Conservation (phyloP, 1,140 invertebrate genomes). For the Listronotus bonariensis region DNA sequence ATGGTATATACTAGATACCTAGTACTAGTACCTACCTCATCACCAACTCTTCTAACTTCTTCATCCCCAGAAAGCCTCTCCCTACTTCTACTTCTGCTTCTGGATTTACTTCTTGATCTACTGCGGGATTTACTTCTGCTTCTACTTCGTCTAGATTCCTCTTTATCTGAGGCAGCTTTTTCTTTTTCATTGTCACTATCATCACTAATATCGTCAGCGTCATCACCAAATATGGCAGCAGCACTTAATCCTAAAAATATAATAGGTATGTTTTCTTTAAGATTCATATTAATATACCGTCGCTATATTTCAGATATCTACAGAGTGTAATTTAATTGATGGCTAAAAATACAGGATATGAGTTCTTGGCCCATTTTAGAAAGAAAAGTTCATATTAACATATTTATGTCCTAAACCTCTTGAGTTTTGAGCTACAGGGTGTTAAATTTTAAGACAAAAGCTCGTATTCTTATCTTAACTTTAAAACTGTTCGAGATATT, state of each 20-base stretch:
- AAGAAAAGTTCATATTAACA: no score
- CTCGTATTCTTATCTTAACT: no score
- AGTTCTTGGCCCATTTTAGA: no score
- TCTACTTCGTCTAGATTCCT: slow-evolving; percentile 54
- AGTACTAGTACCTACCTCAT: slow-evolving; percentile 26
- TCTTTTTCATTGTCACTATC: slow-evolving; percentile 74
- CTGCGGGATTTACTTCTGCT: slow-evolving; percentile 46
- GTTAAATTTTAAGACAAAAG: no score
- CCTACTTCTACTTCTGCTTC: slow-evolving; percentile 46
- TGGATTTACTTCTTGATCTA: slow-evolving; percentile 53
- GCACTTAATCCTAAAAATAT: slow-evolving; percentile 60
- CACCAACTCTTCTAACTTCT: slow-evolving; percentile 39
- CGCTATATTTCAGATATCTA: no score
- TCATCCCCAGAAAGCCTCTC: slow-evolving; percentile 55
- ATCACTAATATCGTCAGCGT: slow-evolving; percentile 86
- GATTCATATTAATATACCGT: no score
- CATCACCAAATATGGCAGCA: slow-evolving; percentile 87
- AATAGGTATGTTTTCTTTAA: background rate
- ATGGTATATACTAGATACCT: no score
- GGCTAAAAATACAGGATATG: no score
- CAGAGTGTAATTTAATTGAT: no score
- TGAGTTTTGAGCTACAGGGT: no score
- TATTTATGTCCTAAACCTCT: no score
- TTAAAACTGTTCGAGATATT: no score
- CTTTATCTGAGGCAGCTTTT: slow-evolving; percentile 50